Conservation (phyloP, 2,113 vertebrate genomes). For the Percopsis transmontana region DNA sequence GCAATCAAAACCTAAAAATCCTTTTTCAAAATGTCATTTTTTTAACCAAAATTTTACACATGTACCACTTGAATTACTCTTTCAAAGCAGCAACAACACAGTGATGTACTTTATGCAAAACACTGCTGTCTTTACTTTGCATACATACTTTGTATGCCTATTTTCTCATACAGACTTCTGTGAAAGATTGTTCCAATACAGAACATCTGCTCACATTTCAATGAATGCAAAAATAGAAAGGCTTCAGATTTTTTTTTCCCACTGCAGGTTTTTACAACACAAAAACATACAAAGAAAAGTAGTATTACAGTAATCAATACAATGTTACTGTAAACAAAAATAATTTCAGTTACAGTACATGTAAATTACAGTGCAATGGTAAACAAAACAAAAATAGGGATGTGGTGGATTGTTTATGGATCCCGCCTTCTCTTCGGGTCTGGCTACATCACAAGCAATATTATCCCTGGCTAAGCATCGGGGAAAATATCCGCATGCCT, state of each 20-base stretch:
- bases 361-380: not conserved
- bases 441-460: no score
- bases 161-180: not conserved
- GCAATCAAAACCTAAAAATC: slow-evolving; percentile 4
- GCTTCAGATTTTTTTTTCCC: no score
- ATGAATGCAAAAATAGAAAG: not conserved
- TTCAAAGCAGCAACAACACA: not conserved
- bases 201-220: slow-evolving; percentile 5
- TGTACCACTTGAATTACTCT: not conserved
- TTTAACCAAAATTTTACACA: not conserved
- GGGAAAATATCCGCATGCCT: no score
- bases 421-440: no score
- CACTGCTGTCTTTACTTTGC: not conserved
- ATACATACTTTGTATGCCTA: not conserved
- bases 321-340: no score
- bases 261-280: no score
- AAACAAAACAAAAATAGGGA: not conserved
- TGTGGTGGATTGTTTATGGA: not conserved
- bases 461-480: no score
- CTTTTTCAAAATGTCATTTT: not conserved
- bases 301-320: no score
- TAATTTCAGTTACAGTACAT: not conserved
- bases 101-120: not conserved
- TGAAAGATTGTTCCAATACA: not conserved
- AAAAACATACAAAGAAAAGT: not conserved